Evolutionary conservation across 2,888 invertebrate genomes (phyloP).

Genomic region (Ormyrus thymus): DNA sequence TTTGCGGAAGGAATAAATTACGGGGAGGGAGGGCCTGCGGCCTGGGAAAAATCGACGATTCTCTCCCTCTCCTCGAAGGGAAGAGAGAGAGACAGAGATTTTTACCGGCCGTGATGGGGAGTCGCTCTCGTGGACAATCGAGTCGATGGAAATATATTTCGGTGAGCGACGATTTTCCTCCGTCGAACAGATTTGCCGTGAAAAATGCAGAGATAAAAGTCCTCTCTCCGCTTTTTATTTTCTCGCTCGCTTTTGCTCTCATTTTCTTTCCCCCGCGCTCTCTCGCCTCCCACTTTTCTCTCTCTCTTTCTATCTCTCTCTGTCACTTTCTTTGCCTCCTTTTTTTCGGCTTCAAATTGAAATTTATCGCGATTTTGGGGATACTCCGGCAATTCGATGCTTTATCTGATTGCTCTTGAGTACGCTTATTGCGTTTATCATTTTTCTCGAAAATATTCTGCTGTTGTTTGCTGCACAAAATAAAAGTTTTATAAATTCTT

Average conservation of each 20-base stretch:
- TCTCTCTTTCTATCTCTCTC: neutral
- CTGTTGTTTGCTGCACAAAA: neutral
- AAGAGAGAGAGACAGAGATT: neutral
- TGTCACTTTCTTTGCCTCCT: neutral
- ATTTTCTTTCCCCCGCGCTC: neutral
- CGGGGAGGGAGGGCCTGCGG: neutral
- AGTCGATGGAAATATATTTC: slow-evolving; percentile 49
- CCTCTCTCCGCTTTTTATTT: neutral
- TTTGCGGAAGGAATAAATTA: slow-evolving; percentile 30
- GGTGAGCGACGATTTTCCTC: slow-evolving; percentile 41
- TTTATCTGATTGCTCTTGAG: slow-evolving; percentile 12
- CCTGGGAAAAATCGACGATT: slow-evolving; percentile 28
- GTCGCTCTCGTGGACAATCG: slow-evolving; percentile 26
- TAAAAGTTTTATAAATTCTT: slow-evolving; percentile 23
- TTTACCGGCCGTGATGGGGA: neutral
- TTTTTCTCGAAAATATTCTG: neutral
- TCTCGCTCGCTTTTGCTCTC: neutral
- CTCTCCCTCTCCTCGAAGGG: slow-evolving; percentile 2
- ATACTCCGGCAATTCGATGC: slow-evolving; percentile 5
- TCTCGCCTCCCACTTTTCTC: neutral
- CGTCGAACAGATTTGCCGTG: slow-evolving; percentile 38
- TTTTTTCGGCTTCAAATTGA: slow-evolving; percentile 25
- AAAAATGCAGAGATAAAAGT: slow-evolving; percentile 44
- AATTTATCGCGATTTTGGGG: slow-evolving; percentile 31
- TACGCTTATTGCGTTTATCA: slow-evolving; percentile 17